phyloP scores from a whole-genome alignment of 2,888 invertebrate genomes.

The Tetranychus truncatus region DNA sequence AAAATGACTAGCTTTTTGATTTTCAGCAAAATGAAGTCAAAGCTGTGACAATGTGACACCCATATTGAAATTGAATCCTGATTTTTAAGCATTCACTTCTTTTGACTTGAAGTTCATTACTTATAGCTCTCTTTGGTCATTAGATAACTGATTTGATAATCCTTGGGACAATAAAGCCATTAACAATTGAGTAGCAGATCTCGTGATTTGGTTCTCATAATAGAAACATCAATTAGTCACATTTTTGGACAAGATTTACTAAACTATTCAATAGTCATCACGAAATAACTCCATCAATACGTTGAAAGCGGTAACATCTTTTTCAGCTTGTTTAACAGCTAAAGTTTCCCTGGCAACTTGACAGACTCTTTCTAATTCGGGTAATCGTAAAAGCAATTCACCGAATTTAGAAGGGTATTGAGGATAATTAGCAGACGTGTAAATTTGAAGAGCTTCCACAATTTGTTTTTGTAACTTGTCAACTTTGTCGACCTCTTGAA shows the following conservation, averaged over 20 bases:
- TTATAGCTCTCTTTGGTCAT: no score
- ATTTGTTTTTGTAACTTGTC: slow-evolving; percentile 84
- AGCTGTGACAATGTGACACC: no score
- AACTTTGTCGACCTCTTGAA: slow-evolving; percentile 81
- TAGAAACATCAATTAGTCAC: no score
- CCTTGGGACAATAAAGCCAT: no score
- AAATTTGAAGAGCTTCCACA: slow-evolving; percentile 71
- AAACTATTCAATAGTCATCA: slow-evolving; percentile 49
- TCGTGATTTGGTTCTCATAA: no score
- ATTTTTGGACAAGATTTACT: not conserved
- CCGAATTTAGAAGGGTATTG: slow-evolving; percentile 86
- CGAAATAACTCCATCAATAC: slow-evolving; percentile 82
- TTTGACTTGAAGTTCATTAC: no score
- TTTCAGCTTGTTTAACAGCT: slow-evolving; percentile 63
- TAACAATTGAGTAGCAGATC: no score
- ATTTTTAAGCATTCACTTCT: no score
- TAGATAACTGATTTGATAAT: no score
- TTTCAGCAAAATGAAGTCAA: no score
- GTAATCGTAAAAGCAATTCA: slow-evolving; percentile 72
- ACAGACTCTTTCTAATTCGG: slow-evolving; percentile 82
- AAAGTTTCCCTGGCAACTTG: slow-evolving; percentile 87
- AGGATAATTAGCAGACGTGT: slow-evolving; percentile 74
- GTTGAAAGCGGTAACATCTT: slow-evolving; percentile 76
- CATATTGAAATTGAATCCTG: no score
- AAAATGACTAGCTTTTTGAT: no score